Percentiles rank a stretch among this genome's conserved stretches.
phyloP scores from a whole-genome alignment of 2,888 invertebrate species.

The Plemyria rubiginata region DNA sequence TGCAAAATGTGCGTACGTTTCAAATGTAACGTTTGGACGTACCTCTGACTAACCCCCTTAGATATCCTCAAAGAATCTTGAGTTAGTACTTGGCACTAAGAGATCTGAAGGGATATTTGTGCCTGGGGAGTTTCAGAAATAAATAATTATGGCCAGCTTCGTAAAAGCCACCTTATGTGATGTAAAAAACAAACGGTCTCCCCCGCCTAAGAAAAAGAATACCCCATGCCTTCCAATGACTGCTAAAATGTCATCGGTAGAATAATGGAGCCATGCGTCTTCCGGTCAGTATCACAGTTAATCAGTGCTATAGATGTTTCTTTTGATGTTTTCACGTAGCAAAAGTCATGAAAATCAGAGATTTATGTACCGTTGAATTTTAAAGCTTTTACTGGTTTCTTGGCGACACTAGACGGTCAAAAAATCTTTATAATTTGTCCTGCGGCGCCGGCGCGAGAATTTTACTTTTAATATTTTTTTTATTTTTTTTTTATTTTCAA shows the following conservation, averaged over 20 bases:
- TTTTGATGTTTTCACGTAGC: constrained; percentile 21
- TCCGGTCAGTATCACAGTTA: constrained; percentile 14
- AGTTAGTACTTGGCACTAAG: too few species aligned
- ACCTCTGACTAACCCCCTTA: too few species aligned
- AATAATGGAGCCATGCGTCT: constrained; percentile 2
- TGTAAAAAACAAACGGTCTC: background rate
- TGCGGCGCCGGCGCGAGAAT: constrained; percentile 32
- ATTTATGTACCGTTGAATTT: constrained; percentile 26
- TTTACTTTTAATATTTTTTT: too few species aligned
- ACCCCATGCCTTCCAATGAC: background rate
- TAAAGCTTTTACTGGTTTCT: constrained; percentile 9
- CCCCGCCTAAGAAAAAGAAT: too few species aligned
- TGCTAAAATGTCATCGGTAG: constrained; percentile 8
- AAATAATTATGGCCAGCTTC: too few species aligned
- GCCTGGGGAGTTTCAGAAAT: too few species aligned
- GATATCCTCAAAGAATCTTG: too few species aligned
- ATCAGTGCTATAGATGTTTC: constrained; percentile 19
- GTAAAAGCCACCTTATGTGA: background rate
- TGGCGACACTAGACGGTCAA: constrained; percentile 28
- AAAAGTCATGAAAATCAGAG: constrained; percentile 20
- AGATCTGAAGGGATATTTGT: too few species aligned
- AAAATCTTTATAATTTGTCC: constrained; percentile 29
- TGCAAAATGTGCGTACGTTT: too few species aligned
- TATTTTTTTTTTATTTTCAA: too few species aligned
- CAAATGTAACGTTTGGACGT: too few species aligned